Evolutionary conservation across 2,888 invertebrate species (phyloP), one percentile per base, ranked within the genome.

Genomic region (Tetrapedia diversipes): DNA sequence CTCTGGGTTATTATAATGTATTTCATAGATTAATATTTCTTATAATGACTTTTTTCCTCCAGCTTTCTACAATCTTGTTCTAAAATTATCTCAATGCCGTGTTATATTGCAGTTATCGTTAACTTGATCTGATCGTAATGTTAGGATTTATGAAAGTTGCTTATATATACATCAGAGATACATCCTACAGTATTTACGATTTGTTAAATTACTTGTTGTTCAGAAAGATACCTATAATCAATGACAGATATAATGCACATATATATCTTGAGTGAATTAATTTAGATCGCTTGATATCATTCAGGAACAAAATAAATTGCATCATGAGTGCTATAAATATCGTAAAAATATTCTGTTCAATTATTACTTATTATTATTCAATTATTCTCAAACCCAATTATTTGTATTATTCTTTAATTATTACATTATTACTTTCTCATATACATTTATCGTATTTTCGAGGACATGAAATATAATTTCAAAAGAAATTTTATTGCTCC

Each of bases 231-330:
- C 39, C 27, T 7, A 24, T 57, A 27, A 57, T 57, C 39, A 41
- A 41, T 27, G 57, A 27, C 16, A 16, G 16, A 14, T 59, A n/a
- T n/a, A n/a, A n/a, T n/a, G n/a, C n/a, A n/a, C n/a, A n/a, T n/a
- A n/a, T n/a, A n/a, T n/a, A 60, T 34, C 45, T 47, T 16, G n/a
- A 0, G 32, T 11, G 19, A 60, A 47, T 47, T 45, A 60, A 60
- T 47, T 60, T 47, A 45, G 60, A 60, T 45, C 45, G 6, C 4
- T 11, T 0, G 45, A 47, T 47, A 45, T 3, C 24, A n/a, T 47
- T 47, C 16, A 24, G 22, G 16, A 45, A 19, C 6, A 10, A 45
- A 60, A 34, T 59, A 16, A 59, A 59, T 59, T 59, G 19, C 19
- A 29, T 14, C 29, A 16, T n/a, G 27, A 41, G 7, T 19, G 10